Evolutionary conservation across 2,113 vertebrate genomes (phyloP), one percentile per base, ranked within the genome.

Genomic region (Notechis scutatus): DNA sequence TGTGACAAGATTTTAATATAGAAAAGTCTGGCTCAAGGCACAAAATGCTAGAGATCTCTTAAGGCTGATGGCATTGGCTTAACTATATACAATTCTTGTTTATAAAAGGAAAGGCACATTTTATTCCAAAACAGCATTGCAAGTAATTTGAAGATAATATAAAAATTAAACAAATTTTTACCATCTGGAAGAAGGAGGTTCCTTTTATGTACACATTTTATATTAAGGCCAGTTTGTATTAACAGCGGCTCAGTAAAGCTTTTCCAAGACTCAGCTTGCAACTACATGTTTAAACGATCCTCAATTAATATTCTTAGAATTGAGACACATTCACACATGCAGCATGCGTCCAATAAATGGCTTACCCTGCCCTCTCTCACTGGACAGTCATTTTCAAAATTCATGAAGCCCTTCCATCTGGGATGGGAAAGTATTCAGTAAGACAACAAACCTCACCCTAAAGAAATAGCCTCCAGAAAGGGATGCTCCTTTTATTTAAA

Each of bases 1-100:
- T 54, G 14, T 23, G 61, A 86, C 86, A 18, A 86, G 91, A 57
- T 93, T 61, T 94, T 92, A 94, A 95, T 93, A 57, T 93, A 93
- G 92, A 93, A 90, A 45, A 90, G 81, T 81, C 56, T 93, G 81
- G 50, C 86, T 45, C 56, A 93, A 93, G 92, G 92, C 92, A 93
- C 92, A 93, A 85, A 87, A n/a, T 23, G 14, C 45, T 52, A 64
- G 23, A 90, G 26, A 18, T 85, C 45, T 54, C 64, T 87, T 90
- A 90, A 93, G 88, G 92, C 57, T 29, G 57, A 42, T 64, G 45
- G 56, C 88, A 88, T 54, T n/a, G 50, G 85, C 64, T 91, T 85
- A 54, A 61, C 93, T 90, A 57, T 85, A 18, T 34, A 90, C 34
- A 92, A 69, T 5, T 85, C 91, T 50, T 89, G 85, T 91, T 50